These are phyloP conservation scores for Capromys pilorides DNA, from an alignment of 2,797 vertebrate genomes.

Conservation along the genomic window DNA sequence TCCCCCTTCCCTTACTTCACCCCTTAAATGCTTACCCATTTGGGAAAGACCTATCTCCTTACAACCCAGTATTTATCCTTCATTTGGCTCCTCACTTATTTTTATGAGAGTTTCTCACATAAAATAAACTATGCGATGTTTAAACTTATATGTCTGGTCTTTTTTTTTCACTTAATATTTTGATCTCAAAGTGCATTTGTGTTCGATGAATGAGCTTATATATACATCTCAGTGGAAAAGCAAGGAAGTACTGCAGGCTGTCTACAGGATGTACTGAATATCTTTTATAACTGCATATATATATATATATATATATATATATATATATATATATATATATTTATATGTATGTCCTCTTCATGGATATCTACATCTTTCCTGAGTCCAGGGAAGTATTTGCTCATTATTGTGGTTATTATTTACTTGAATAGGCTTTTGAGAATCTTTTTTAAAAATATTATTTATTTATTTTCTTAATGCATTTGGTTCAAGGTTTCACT, in stretches of 20 bases:
- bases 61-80: too few relatives aligned
- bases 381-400: neutral
- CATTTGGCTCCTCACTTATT: neutral
- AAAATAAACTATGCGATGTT: too few relatives aligned
- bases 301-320: too few relatives aligned
- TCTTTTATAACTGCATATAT: too few relatives aligned
- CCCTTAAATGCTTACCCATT: too few relatives aligned
- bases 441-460: too few relatives aligned
- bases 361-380: neutral
- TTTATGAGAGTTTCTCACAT: neutral
- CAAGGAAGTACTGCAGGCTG: neutral
- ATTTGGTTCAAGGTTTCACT: too few relatives aligned
- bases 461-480: too few relatives aligned
- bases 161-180: neutral
- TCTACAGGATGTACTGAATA: neutral
- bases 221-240: neutral
- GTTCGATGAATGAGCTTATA: neutral
- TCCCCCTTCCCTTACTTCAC: too few relatives aligned
- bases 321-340: neutral
- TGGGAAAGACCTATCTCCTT: too few relatives aligned
- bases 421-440: neutral
- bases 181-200: neutral
- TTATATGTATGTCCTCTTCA: neutral
- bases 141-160: neutral
- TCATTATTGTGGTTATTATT: neutral